Evolutionary conservation across 2,113 vertebrate genomes (phyloP).

Genomic region (Ictalurus punctatus): DNA sequence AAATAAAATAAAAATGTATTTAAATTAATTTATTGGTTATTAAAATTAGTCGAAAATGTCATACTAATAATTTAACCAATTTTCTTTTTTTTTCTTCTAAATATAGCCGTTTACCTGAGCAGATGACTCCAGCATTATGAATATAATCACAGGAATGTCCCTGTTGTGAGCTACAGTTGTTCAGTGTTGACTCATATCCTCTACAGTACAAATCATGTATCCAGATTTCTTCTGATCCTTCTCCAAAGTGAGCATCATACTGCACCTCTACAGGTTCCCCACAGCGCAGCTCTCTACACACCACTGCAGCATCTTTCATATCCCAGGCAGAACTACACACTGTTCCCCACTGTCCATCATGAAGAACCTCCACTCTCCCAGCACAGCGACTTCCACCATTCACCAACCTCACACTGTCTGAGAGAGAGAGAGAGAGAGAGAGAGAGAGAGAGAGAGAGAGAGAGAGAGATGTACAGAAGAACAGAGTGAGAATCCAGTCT

Average conservation of each 20-base stretch:
- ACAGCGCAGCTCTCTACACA: conserved; percentile 51
- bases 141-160: neutral
- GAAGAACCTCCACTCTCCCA: conserved; percentile 45
- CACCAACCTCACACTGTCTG: conserved; percentile 31
- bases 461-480: too few species aligned
- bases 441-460: too few species aligned
- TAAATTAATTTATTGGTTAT: too few species aligned
- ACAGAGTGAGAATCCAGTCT: too few species aligned
- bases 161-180: neutral
- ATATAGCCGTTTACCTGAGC: neutral
- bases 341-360: conserved; percentile 24
- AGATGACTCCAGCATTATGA: conserved; percentile 9
- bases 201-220: neutral
- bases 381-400: conserved; percentile 37
- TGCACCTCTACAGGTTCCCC: conserved; percentile 26
- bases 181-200: conserved; percentile 17
- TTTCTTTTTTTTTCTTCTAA: neutral
- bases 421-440: neutral
- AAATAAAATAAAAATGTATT: too few species aligned
- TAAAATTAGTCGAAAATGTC: neutral
- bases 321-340: conserved; percentile 50
- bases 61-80: neutral
- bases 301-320: conserved; percentile 49
- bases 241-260: neutral
- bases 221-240: conserved; percentile 22